A percentile compares a stretch with the other conserved stretches of the same genome.
Evolutionary conservation across 2,888 invertebrate genomes (phyloP).

Genomic region (Ophion obscuratus): DNA sequence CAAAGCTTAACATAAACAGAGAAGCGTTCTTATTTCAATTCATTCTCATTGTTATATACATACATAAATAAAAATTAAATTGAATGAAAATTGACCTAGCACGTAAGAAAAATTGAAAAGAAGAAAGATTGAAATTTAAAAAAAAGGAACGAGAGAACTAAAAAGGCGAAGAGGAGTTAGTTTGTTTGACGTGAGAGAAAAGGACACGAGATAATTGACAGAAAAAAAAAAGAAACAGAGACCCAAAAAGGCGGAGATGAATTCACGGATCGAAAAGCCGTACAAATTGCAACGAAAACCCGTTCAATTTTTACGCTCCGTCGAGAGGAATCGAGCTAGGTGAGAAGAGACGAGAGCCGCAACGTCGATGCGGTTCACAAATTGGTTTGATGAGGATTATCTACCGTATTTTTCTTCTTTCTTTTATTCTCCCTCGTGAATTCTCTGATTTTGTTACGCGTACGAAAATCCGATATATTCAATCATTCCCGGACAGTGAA

Average conservation of each 20-base stretch:
- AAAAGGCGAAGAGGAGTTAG: neutral
- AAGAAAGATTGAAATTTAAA: neutral
- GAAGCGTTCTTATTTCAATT: neutral
- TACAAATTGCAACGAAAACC: constrained; percentile 30
- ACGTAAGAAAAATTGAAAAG: neutral
- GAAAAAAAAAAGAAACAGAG: neutral
- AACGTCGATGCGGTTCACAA: constrained; percentile 17
- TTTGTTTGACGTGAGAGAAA: neutral
- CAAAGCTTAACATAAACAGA: neutral
- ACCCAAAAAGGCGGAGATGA: neutral
- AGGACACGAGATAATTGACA: neutral
- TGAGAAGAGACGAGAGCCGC: constrained; percentile 11
- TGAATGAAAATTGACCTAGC: too few species aligned
- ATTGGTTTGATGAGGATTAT: constrained; percentile 16
- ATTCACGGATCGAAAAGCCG: constrained; percentile 1
- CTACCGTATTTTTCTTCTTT: neutral
- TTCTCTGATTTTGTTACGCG: neutral
- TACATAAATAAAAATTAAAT: too few species aligned
- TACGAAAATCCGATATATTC: neutral
- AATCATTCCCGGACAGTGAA: neutral
- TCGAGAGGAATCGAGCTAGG: constrained; percentile 11
- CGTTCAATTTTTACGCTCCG: constrained; percentile 50
- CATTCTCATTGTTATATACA: neutral
- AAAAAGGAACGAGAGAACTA: neutral
- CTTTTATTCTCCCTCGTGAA: neutral